Base-by-base conservation (phyloP, 1,140 invertebrate genomes). In the Drosophila ficusphila region DNA sequence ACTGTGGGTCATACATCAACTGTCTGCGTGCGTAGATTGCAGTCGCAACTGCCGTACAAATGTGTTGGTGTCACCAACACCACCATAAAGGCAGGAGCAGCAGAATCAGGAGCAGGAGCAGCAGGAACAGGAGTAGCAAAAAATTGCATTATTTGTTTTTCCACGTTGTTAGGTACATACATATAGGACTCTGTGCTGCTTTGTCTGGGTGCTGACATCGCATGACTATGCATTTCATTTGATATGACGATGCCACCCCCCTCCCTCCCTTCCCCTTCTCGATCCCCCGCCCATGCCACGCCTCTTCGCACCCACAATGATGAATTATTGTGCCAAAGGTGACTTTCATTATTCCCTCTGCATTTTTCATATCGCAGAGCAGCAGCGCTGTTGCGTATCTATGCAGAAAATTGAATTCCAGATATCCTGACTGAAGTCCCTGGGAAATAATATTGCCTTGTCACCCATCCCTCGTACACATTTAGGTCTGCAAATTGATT, bases 211-310 rank as follows among this genome's bases (percentile, higher is more conserved):
- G 67, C 36, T 62, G 58, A 57, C 56, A 62, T 51, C 39, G 72
- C 81, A 76, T 85, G 81, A 86, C 76, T 81, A 48, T 86, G 81
- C 81, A 86, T 86, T 86, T 86, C 82, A 85, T 85, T 85, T 86
- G 72, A 81, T 76, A 81, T 76, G 81, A 60, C 52, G 62, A 39
- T 44, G 38, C 46, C 48, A 31, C 9, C 21, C n/a, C 16, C 1
- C 18, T 12, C n/a, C 19, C n/a, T 14, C 14, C 11, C 31, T n/a
- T n/a, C n/a, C n/a, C n/a, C n/a, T n/a, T n/a, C n/a, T n/a, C n/a
- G n/a, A n/a, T n/a, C n/a, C n/a, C n/a, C 16, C 1, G 25, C 18
- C n/a, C 19, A 9, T 14, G 18, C 11, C 31, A 18, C 31, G 34
- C 29, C 21, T 25, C 1, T 21, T n/a, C 29, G 12, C 46, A 25